Evolutionary conservation across 2,888 invertebrate genomes (phyloP), one percentile per base, ranked within the genome.

Genomic region (Lochmaea crataegi): DNA sequence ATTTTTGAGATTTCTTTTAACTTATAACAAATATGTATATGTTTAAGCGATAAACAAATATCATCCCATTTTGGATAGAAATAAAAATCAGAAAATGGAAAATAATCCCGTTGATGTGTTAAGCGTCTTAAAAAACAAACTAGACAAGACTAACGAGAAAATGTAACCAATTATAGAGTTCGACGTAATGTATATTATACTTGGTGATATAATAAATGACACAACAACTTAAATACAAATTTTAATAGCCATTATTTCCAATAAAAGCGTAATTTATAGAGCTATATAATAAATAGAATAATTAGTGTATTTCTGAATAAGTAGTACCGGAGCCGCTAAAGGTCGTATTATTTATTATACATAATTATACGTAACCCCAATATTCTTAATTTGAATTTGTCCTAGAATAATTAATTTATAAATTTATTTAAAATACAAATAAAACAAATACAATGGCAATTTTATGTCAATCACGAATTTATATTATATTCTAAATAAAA

Each of bases 211-310:
- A 65, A 65, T 14, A 48, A 26, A 10, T 48, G n/a, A n/a, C 32
- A 56, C 41, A 32, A 57, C 22, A 38, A 38, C 32, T 38, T 10
- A 14, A 45, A 22, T 48, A 41, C 14, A 64, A 45, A 26, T 45
- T 18, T 45, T 45, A 58, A 14, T 45, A n/a, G 22, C 7, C 22
- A 45, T 67, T 58, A 58, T 67, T 67, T 67, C 58, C 18, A 67
- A 58, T 67, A 58, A 67, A 67, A 67, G 7, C 18, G 14, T 53
- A 67, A 67, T 67, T 67, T 67, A 67, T 45, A 42, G 42, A 22
- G 18, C 26, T 5, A 38, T 66, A 56, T 42, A 57, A 67, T 57
- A 42, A 57, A 53, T 58, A n/a, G 67, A 58, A 66, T 66, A 66
- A 66, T 66, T 57, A 57, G 32, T 38, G 7, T n/a, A 66, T 57